These are phyloP conservation scores for Phaedon cochleariae DNA, from an alignment of 2,888 invertebrate species.

Conservation along the genomic window DNA sequence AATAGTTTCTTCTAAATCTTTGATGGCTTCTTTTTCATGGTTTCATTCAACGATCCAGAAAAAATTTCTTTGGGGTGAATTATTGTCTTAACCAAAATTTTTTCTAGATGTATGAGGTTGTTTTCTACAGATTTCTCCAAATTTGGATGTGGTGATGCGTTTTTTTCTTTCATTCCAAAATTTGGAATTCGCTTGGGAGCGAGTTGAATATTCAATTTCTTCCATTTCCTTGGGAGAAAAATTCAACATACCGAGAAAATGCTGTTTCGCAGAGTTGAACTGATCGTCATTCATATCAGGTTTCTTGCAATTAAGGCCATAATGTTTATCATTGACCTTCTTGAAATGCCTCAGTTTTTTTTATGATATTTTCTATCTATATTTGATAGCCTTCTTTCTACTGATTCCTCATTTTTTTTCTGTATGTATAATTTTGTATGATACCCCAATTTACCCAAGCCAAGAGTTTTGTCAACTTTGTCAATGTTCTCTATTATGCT, in stretches of 20 bases:
- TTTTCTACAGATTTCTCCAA: neutral
- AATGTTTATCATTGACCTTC: neutral
- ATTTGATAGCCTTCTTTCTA: too few relatives aligned
- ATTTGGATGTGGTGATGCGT: neutral
- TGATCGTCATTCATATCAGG: neutral
- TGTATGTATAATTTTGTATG: neutral
- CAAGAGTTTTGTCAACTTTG: neutral
- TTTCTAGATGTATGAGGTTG: neutral
- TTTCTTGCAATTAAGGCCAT: neutral
- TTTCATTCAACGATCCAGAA: neutral
- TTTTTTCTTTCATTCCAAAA: neutral
- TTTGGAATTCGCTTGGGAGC: neutral
- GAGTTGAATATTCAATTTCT: neutral
- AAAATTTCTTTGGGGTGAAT: neutral
- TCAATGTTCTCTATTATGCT: neutral
- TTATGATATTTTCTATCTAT: too few relatives aligned
- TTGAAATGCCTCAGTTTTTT: too few relatives aligned
- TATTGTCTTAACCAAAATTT: neutral
- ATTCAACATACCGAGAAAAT: neutral
- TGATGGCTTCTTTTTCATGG: conserved; percentile 43
- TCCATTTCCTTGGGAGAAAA: neutral
- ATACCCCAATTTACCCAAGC: neutral
- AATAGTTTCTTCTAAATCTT: conserved; percentile 37
- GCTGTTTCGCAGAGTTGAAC: too few relatives aligned
- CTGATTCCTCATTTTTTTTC: too few relatives aligned